Evolutionary conservation across 1,140 invertebrate genomes (phyloP), one percentile per base, ranked within the genome.

Genomic region (Diprion similis): DNA sequence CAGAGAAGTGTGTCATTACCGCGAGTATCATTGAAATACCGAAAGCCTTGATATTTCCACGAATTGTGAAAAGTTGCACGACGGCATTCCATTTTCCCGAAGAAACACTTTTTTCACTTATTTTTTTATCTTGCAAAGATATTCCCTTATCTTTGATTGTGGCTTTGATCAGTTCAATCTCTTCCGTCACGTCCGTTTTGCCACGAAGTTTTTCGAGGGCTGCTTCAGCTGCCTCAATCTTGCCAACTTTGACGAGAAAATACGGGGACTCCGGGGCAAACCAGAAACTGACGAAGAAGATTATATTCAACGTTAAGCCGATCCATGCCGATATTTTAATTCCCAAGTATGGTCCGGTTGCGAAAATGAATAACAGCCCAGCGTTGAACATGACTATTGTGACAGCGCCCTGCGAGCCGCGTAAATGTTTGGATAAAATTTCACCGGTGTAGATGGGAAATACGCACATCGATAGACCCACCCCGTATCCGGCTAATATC

Each of bases 1-100:
- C 92, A 68, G 91, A 92, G 67, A 94, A 90, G 78, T 94, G 92
- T 76, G 95, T 93, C 13, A 92, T 91, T 10, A 92, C 85, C 78
- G 93, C 90, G 73, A 95, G 86, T 10, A 91, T 88, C 59, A 92
- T 77, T n/a, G 91, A 87, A 47, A 94, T 91, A 18, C 91, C 82
- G 1, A 95, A 85, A 11, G 91, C 92, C 74, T 89, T 91, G 70
- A 90, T 88, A 82, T 92, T 91, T 15, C 87, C 89, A 24, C 86
- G 85, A 0, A 89, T 87, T 0, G 80, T 84, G n/a, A 92, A 85
- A 6, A 93, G 79, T 37, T 37, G 24, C 24, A 0, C 2, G 6
- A 37, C 2, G 2, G 24, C 24, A 37, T 37, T 37, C 24, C 2
- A 37, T 76, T 92, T 89, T 76, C 82, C 88, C 80, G 91, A 85